Conservation (phyloP, 2,797 vertebrate genomes). For the Scarus forsteni region DNA sequence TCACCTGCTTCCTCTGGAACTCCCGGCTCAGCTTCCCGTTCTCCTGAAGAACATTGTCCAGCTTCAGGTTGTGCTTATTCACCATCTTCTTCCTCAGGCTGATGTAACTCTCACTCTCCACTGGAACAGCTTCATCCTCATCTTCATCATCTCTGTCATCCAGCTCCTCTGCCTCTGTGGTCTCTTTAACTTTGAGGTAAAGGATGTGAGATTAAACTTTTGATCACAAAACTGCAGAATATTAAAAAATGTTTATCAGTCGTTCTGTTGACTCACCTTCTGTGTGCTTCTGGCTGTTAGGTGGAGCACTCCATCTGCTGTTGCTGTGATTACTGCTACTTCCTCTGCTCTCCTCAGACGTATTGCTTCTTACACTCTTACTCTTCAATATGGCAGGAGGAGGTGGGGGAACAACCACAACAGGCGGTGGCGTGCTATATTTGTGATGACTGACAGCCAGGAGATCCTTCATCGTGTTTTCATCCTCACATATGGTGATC, state of each 20-base stretch:
- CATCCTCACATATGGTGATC: constrained; percentile 91
- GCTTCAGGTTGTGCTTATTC: constrained; percentile 82
- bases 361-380: constrained; percentile 69
- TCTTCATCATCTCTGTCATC: constrained; percentile 80
- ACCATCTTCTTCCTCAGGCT: constrained; percentile 91
- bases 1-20: constrained; percentile 88
- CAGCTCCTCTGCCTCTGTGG: constrained; percentile 70
- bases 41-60: constrained; percentile 85
- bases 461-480: constrained; percentile 84
- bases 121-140: constrained; percentile 80
- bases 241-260: too few relatives aligned
- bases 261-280: constrained; percentile 65
- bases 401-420: constrained; percentile 54
- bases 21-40: constrained; percentile 91
- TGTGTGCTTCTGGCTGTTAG: constrained; percentile 40
- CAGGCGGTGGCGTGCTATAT: constrained; percentile 87
- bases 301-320: constrained; percentile 44
- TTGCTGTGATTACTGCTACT: constrained; percentile 36
- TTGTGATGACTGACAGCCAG: constrained; percentile 89
- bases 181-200: constrained; percentile 55
- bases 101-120: constrained; percentile 93
- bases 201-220: not conserved
- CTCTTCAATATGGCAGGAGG: constrained; percentile 50
- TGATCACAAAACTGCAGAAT: too few relatives aligned
- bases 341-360: constrained; percentile 57